These are phyloP conservation scores for Periparus ater DNA, from an alignment of 2,797 vertebrate species.

Conservation along the genomic window DNA sequence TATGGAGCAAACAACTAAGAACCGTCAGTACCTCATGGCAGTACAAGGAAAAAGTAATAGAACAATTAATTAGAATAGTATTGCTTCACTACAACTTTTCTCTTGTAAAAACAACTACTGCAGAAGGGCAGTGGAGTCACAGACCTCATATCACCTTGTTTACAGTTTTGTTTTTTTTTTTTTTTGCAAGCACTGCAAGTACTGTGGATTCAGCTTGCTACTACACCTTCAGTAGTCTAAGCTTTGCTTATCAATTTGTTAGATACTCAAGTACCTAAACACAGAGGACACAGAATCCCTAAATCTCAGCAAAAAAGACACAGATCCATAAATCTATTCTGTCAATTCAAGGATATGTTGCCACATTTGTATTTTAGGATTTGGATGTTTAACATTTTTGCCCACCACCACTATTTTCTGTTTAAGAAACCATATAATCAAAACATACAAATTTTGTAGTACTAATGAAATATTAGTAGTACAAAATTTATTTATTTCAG, in stretches of 20 bases:
- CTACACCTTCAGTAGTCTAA: background rate
- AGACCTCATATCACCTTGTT: background rate
- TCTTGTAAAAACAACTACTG: background rate
- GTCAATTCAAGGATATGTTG: background rate
- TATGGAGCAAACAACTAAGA: background rate
- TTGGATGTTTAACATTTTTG: background rate
- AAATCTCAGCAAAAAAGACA: background rate
- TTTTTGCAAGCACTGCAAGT: background rate
- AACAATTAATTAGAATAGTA: background rate
- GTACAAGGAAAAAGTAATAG: background rate
- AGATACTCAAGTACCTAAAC: background rate
- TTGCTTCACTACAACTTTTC: background rate
- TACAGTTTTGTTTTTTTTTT: background rate
- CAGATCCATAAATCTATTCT: background rate
- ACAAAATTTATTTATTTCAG: no score
- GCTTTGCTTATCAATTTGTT: background rate
- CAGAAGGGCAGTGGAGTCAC: background rate
- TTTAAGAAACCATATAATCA: background rate
- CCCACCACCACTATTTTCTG: fast-evolving
- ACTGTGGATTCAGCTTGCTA: background rate
- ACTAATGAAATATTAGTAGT: background rate
- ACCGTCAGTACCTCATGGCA: background rate
- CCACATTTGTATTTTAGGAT: background rate
- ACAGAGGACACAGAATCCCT: background rate
- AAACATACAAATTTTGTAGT: background rate